Evolutionary conservation across 2,888 invertebrate genomes (phyloP), one percentile per base, ranked within the genome.

Genomic region (Idaea straminata): DNA sequence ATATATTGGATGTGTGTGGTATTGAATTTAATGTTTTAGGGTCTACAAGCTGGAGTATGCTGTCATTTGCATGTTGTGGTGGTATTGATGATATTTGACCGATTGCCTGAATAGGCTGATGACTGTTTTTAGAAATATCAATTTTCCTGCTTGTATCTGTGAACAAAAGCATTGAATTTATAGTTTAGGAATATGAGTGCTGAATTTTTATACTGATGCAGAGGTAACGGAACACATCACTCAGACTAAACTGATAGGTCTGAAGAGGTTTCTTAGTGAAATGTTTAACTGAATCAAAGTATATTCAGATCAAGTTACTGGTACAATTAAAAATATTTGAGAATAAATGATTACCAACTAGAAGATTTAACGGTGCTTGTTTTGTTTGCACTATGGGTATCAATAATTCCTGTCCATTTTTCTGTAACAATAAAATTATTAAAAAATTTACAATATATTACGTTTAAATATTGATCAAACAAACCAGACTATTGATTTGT

Each of bases 341-440:
- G 57, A 57, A 57, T 57, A 57, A 5, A n/a, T 57, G 61, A 34
- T 72, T 73, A 79, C 79, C 78, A 61, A 73, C 65, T 10, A 72
- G 63, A 10, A 74, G 65, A 62, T 74, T 71, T 59, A 72, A 60
- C 13, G 72, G 68, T 57, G 67, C 69, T 34, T 69, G 70, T n/a
- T 61, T 64, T 61, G 69, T 64, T 13, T 61, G 65, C 57, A 69
- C 64, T 64, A 72, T 72, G 3, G 65, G 66, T n/a, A 67, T 63
- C n/a, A 60, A 34, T 3, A 64, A 58, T 61, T 65, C 67, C 34
- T 63, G n/a, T 59, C 25, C 47, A 35, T 58, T 13, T 61, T 67
- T 62, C 68, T 68, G 64, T 61, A 66, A 66, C 15, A 64, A 63
- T 62, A 69, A 65, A 64, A 73, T 66, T 6, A 72, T 67, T 35